phyloP scores from a whole-genome alignment of 2,797 vertebrate genomes.

The Gephyroberyx darwinii region DNA sequence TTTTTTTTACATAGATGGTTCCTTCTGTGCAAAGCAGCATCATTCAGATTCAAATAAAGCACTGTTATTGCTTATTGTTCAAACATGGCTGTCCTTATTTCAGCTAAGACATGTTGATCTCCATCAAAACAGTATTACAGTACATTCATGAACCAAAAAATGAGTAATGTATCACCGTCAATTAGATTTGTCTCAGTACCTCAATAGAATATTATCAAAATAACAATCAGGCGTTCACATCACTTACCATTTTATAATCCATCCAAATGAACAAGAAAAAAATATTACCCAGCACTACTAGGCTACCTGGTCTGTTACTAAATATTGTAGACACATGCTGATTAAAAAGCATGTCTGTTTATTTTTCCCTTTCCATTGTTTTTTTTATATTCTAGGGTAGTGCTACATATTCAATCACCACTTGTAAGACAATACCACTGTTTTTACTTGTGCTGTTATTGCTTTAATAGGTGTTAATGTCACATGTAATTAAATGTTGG shows the following conservation, averaged over 20 bases:
- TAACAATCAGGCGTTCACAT: neutral
- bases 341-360: too few relatives aligned
- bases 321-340: neutral
- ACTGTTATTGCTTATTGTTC: neutral
- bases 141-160: neutral
- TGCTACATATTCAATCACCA: neutral
- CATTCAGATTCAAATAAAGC: neutral
- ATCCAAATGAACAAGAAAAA: constrained; percentile 12
- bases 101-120: neutral
- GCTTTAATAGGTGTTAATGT: too few relatives aligned
- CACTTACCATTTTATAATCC: neutral
- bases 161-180: neutral
- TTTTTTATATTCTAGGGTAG: neutral
- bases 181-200: neutral
- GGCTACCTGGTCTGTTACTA: neutral
- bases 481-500: too few relatives aligned
- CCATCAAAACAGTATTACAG: neutral
- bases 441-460: neutral
- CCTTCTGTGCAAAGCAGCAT: too few relatives aligned
- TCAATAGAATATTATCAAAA: neutral
- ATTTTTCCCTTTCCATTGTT: too few relatives aligned
- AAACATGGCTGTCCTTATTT: neutral
- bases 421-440: neutral
- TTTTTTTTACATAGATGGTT: neutral
- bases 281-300: neutral